phyloP scores from a whole-genome alignment of 2,888 invertebrate genomes.

The Mythimna lalbum region DNA sequence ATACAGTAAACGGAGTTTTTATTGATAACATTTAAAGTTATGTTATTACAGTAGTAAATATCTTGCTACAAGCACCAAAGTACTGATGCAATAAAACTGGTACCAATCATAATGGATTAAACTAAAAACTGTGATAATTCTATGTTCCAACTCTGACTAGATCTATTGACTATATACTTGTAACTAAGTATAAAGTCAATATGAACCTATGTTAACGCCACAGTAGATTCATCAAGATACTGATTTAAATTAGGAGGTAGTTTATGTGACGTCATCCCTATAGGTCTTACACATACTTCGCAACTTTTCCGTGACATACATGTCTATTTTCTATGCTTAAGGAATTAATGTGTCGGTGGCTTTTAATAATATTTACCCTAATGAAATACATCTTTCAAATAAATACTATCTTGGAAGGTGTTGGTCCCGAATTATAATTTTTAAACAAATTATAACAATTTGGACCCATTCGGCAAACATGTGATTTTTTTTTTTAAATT shows the following conservation, averaged over 20 bases:
- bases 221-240: conserved; percentile 81
- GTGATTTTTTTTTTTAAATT: conserved; percentile 82
- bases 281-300: conserved; percentile 81
- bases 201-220: conserved; percentile 76
- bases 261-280: conserved; percentile 79
- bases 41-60: conserved; percentile 19
- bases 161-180: conserved; percentile 78
- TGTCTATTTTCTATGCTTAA: conserved; percentile 90
- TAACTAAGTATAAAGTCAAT: conserved; percentile 74
- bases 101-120: conserved; percentile 53
- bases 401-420: conserved; percentile 91
- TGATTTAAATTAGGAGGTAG: conserved; percentile 90
- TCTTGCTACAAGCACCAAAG: conserved; percentile 42
- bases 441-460: conserved; percentile 91
- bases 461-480: conserved; percentile 89
- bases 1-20: conserved; percentile 34
- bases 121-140: conserved; percentile 69
- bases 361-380: conserved; percentile 89
- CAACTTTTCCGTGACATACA: conserved; percentile 87
- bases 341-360: conserved; percentile 91
- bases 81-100: conserved; percentile 34
- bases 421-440: conserved; percentile 91
- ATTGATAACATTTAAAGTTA: conserved; percentile 29
- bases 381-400: conserved; percentile 90
- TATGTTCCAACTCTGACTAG: conserved; percentile 89